phyloP scores from a whole-genome alignment of 2,797 vertebrate genomes.

The Galago senegalensis region DNA sequence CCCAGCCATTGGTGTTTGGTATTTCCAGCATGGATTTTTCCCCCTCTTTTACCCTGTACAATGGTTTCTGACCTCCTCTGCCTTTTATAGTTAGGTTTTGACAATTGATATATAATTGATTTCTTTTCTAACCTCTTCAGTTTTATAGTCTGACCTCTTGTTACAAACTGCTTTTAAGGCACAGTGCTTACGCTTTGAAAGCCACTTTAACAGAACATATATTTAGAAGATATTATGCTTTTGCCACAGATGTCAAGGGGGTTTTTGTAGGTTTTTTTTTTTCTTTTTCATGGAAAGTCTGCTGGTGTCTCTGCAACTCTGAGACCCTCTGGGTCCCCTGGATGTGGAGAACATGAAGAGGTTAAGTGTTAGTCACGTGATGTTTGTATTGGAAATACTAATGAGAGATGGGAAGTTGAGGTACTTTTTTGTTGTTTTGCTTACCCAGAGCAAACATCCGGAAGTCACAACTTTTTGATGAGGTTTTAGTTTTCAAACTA shows the following conservation, averaged over 20 bases:
- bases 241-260: conserved; percentile 38
- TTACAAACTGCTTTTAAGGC: conserved; percentile 64
- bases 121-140: conserved; percentile 62
- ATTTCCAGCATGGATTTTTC: background rate
- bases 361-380: background rate
- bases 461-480: conserved; percentile 1
- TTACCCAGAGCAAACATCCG: background rate
- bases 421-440: conserved; percentile 14
- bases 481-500: conserved; percentile 37
- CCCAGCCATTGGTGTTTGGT: background rate
- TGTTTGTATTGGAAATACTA: conserved; percentile 44
- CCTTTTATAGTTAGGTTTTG: conserved; percentile 67
- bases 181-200: conserved; percentile 52
- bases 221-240: conserved; percentile 12
- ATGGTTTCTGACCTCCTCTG: conserved; percentile 46
- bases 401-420: background rate
- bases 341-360: background rate
- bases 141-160: conserved; percentile 67
- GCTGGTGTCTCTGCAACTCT: background rate
- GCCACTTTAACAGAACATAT: conserved; percentile 33
- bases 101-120: conserved; percentile 66
- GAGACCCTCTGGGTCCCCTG: background rate
- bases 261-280: background rate
- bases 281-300: background rate
- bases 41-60: background rate